Evolutionary conservation across 2,888 invertebrate species (phyloP), one percentile per base, ranked within the genome.

Genomic region (Sisyra terminalis): DNA sequence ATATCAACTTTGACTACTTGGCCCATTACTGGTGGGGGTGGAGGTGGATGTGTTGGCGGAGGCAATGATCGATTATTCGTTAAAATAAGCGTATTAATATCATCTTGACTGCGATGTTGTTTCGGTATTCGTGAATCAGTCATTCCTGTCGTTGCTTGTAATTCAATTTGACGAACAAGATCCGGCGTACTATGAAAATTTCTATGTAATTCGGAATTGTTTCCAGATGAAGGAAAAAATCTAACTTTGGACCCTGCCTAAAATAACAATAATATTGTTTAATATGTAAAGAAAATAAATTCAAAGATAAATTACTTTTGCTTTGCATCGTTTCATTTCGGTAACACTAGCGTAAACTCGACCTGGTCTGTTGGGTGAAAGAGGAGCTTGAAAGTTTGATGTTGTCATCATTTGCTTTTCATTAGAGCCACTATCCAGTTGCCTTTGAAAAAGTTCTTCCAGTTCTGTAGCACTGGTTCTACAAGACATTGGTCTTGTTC

Each of bases 181-280:
- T 90, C 90, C 0, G 92, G 90, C n/a, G 90, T 90, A 46, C 88
- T 88, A 55, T 82, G 82, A 67, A 89, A 92, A 51, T 79, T 80
- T 45, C 89, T 75, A 49, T 86, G 83, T 37, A 89, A 66, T 50
- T 75, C 69, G 58, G 63, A 63, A 34, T 61, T 60, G 10, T 61
- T 51, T 29, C 60, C 61, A 41, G 65, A 56, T n/a, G 61, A 52
- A 29, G 57, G 64, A 46, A 66, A 62, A 58, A 73, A 71, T 31
- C 68, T 56, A 46, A 63, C 54, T 55, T 65, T 59, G 49, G 67
- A 64, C 59, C 64, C 71, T 42, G 65, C 52, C 75, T 74, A 59
- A 5, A 59, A 55, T 39, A 45, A 46, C 39, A 46, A 45, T 38
- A 45, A 18, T 2, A 15, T 41, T 35, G n/a, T n/a, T n/a, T n/a